Base-by-base conservation (phyloP, 2,113 vertebrate genomes). In the Poecilia latipinna region DNA sequence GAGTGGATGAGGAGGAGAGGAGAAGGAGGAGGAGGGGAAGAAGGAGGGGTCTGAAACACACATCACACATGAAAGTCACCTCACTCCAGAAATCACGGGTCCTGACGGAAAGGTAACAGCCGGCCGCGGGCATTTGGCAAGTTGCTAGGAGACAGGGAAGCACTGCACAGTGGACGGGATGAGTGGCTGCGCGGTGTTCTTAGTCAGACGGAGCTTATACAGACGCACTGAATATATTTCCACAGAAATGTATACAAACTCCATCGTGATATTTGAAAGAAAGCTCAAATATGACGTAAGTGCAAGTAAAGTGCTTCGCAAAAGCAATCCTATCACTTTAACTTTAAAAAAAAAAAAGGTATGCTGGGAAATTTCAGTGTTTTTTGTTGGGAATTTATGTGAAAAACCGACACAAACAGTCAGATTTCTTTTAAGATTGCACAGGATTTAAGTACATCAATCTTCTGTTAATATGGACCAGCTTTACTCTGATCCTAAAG, bases 131-230 rank as follows among this genome's bases (percentile, higher is more conserved):
- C 90, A 57, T 84, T 68, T 31, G 61, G 70, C 67, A 75, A 87
- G 93, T 93, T 94, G 91, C 93, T 93, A 93, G 90, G 91, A 93
- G 84, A 93, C 93, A 75, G 80, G 68, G 77, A 90, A 84, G 83
- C 79, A 68, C 39, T 78, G 89, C 78, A 78, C 32, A 76, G 80
- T 83, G 28, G 83, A 84, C 15, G 68, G 87, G 83, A 85, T 80
- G 83, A 85, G 48, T 63, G 65, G 78, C 75, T 75, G 85, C 78
- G 78, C 87, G 80, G 84, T 79, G 83, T 70, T 29, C 74, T 73
- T 70, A 35, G 87, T 88, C 84, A 86, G 75, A 90, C 81, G 88
- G 77, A 86, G 77, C 86, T 82, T 78, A 31, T 48, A 78, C 80
- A 86, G 78, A 78, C 80, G 79, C 76, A 71, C 68, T 75, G 81